Evolutionary conservation across 2,113 vertebrate species (phyloP).

Genomic region (Microcebus griseorufus): DNA sequence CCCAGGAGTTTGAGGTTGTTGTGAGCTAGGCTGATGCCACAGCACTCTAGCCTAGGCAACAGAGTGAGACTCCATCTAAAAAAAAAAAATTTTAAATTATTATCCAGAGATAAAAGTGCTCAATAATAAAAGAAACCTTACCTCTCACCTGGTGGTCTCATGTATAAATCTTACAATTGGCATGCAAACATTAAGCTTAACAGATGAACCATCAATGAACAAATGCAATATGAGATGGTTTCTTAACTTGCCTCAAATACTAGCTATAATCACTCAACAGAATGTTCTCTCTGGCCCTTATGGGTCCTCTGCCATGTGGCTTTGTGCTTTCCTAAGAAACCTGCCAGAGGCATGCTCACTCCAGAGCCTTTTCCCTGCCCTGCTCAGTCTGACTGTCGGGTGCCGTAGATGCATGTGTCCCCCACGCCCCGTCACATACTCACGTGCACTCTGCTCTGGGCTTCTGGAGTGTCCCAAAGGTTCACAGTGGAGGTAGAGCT

Average conservation of each 20-base stretch:
- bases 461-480: background rate
- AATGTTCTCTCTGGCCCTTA: background rate
- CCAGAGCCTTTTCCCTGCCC: background rate
- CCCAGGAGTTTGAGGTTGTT: no score
- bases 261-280: background rate
- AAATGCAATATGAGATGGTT: background rate
- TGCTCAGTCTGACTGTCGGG: background rate
- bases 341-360: background rate
- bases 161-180: background rate
- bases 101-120: background rate
- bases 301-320: background rate
- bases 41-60: no score
- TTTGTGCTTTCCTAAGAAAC: background rate
- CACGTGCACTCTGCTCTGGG: background rate
- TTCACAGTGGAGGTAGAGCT: background rate
- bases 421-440: background rate
- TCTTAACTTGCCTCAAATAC: background rate
- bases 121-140: background rate
- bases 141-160: background rate
- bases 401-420: background rate
- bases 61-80: no score
- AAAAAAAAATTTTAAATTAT: background rate
- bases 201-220: background rate
- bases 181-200: background rate
- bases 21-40: no score